A percentile compares a stretch with the other conserved stretches of the same genome.
Evolutionary conservation across 1,140 invertebrate genomes (phyloP).

Genomic region (Calliphora vicina): DNA sequence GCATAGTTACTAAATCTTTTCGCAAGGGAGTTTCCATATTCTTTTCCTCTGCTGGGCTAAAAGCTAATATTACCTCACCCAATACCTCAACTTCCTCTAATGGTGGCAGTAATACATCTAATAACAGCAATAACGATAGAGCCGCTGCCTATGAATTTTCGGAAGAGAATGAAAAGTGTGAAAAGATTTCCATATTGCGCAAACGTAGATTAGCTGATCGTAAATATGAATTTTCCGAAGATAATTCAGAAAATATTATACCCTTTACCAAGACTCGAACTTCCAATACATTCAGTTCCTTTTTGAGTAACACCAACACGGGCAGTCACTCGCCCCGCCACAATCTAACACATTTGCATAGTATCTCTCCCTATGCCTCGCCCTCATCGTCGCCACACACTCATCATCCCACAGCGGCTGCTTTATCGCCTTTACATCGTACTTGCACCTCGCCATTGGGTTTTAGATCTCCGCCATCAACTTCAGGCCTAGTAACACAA

Average conservation of each 20-base stretch:
- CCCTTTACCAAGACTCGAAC: slow-evolving; percentile 69
- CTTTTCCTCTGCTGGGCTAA: slow-evolving; percentile 54
- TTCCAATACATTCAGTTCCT: slow-evolving; percentile 43
- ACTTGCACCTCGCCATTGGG: slow-evolving; percentile 46
- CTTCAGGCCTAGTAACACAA: slow-evolving; percentile 23
- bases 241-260: slow-evolving; percentile 84
- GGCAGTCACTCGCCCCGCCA: slow-evolving; percentile 41
- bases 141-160: slow-evolving; percentile 84
- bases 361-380: slow-evolving; percentile 55
- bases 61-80: slow-evolving; percentile 39
- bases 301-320: not conserved
- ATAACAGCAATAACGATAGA: slow-evolving; percentile 48
- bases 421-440: slow-evolving; percentile 37
- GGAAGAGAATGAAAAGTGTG: slow-evolving; percentile 81
- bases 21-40: slow-evolving; percentile 51
- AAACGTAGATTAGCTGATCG: slow-evolving; percentile 86
- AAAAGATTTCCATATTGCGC: slow-evolving; percentile 82
- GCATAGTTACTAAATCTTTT: slow-evolving; percentile 59
- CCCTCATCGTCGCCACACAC: slow-evolving; percentile 58
- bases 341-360: slow-evolving; percentile 48
- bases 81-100: not conserved
- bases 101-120: not conserved
- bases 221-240: slow-evolving; percentile 90
- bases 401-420: slow-evolving; percentile 29
- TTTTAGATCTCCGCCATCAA: slow-evolving; percentile 63